A percentile compares a stretch with the other conserved stretches of the same genome.
Conservation (phyloP, 2,888 invertebrate species). For the Synergus itoensis region DNA sequence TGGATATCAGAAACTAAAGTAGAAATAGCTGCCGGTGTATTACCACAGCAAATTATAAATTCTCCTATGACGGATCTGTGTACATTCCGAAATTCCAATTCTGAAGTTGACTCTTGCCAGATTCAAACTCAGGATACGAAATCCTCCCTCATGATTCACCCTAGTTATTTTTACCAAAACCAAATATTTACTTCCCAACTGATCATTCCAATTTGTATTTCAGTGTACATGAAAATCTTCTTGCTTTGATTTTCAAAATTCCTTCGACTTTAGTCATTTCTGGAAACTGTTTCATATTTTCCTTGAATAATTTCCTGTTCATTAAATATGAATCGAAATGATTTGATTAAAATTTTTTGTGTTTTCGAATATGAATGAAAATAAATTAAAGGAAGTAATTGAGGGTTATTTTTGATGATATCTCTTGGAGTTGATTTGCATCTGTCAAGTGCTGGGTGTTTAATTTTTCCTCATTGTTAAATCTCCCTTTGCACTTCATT, state of each 20-base stretch:
- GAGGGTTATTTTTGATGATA: constrained; percentile 8
- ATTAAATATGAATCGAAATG: not conserved
- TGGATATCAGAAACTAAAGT: constrained; percentile 8
- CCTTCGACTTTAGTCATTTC: not conserved
- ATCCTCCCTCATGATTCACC: constrained; percentile 15
- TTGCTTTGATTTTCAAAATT: not conserved
- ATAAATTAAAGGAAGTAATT: not conserved
- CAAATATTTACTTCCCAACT: constrained; percentile 18
- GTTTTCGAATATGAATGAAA: not conserved
- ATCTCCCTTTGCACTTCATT: constrained; percentile 4
- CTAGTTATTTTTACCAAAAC: constrained; percentile 11
- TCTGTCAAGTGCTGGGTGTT: not conserved
- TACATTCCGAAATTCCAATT: constrained; percentile 33
- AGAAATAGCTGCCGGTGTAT: constrained; percentile 24
- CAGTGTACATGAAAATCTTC: not conserved
- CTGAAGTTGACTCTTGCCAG: constrained; percentile 10
- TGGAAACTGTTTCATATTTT: not conserved
- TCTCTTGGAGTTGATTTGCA: constrained; percentile 17
- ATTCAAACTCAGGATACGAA: not conserved
- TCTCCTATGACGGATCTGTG: constrained; percentile 3
- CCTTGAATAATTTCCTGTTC: not conserved
- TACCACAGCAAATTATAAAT: constrained; percentile 18
- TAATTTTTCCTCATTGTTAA: constrained; percentile 30
- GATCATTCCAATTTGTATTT: not conserved
- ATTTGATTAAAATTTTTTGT: not conserved